A percentile compares a stretch with the other conserved stretches of the same genome.
phyloP scores from a whole-genome alignment of 2,888 invertebrate species.

The Escarpia spicata region DNA sequence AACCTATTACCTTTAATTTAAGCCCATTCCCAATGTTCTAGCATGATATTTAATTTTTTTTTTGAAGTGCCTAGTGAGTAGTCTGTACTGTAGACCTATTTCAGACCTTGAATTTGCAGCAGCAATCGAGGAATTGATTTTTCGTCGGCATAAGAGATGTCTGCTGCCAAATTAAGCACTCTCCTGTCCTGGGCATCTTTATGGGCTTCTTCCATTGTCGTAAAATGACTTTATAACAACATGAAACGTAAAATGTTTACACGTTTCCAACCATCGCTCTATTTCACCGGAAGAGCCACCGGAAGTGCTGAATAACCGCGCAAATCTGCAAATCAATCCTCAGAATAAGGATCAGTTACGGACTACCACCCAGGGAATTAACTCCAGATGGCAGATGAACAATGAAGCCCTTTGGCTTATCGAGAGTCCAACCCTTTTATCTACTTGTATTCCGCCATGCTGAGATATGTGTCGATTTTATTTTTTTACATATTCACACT shows the following conservation, averaged over 20 bases:
- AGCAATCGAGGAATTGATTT: slow-evolving; percentile 54
- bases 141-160: slow-evolving; percentile 55
- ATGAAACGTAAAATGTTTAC: not conserved
- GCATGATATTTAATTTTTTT: too few species aligned
- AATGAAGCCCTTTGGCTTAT: too few species aligned
- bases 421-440: too few species aligned
- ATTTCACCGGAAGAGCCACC: slow-evolving; percentile 1
- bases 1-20: too few species aligned
- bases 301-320: not conserved
- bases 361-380: not conserved
- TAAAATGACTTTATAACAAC: not conserved
- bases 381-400: too few species aligned
- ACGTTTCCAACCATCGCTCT: not conserved
- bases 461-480: too few species aligned
- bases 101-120: slow-evolving; percentile 53
- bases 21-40: too few species aligned
- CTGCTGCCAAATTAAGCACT: slow-evolving; percentile 48
- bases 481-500: too few species aligned
- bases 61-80: too few species aligned
- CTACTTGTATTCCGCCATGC: too few species aligned
- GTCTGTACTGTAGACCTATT: too few species aligned
- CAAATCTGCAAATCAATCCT: not conserved
- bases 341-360: not conserved
- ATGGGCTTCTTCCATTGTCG: slow-evolving; percentile 13
- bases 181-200: slow-evolving; percentile 24